Conservation (phyloP, 37 sponge, comb jelly and placozoan species). For the Ephydatia muelleri region DNA sequence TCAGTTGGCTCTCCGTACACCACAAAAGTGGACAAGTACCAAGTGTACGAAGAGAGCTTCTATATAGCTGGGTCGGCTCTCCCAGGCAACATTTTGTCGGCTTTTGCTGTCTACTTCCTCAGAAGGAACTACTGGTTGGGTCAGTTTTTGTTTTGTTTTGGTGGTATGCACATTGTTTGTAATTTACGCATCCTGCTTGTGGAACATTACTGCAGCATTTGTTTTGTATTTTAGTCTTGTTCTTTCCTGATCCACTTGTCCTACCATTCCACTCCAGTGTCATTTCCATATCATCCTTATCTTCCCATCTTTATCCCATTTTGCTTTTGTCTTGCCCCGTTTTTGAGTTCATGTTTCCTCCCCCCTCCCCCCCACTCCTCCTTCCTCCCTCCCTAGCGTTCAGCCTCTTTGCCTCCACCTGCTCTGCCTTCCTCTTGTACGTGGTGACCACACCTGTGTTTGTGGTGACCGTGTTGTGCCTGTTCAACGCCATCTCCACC, state of each 20-base stretch:
- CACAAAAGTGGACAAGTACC: not conserved
- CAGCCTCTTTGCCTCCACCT: conserved; percentile 32
- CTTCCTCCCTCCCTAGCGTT: conserved; percentile 35
- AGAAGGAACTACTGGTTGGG: conserved; percentile 70
- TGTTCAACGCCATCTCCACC: conserved; percentile 67
- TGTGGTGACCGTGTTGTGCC: conserved; percentile 45
- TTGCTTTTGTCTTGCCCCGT: too few relatives aligned
- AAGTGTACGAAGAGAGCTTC: conserved; percentile 54
- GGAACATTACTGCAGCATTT: too few relatives aligned
- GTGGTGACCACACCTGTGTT: conserved; percentile 25
- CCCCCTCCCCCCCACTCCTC: not conserved
- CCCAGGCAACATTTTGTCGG: conserved; percentile 61
- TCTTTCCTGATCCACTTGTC: too few relatives aligned
- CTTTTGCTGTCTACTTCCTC: conserved; percentile 64
- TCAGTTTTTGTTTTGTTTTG: conserved; percentile 1
- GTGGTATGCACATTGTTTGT: too few relatives aligned
- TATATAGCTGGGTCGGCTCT: conserved; percentile 41
- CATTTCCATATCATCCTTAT: too few relatives aligned
- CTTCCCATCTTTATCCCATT: too few relatives aligned
- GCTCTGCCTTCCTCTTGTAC: conserved; percentile 60
- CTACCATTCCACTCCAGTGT: too few relatives aligned
- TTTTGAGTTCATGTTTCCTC: too few relatives aligned
- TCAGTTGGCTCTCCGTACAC: not conserved
- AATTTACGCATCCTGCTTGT: too few relatives aligned
- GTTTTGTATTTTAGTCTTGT: too few relatives aligned